Base-by-base conservation (phyloP, 2,888 invertebrate species). In the Aproaerema taeniolella region DNA sequence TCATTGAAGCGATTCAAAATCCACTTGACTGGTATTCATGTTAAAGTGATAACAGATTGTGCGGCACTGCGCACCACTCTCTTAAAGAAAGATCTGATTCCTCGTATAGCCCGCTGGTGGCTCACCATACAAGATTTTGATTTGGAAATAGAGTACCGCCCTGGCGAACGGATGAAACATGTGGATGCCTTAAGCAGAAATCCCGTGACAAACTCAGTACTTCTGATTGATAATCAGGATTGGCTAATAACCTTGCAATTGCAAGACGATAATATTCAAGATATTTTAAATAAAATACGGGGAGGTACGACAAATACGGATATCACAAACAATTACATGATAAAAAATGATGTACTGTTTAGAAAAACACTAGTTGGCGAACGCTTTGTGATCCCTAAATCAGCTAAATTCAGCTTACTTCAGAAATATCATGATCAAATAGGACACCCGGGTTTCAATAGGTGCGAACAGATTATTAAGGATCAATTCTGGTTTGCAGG, bases 401-500 rank as follows among this genome's bases (percentile, higher is more conserved):
- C 39, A 8, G 39, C 43, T 1, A 43, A 39, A 12, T 43, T 24
- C 2, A 15, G 39, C 1, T 3, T 43, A 8, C 12, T 43, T 9
- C 35, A 39, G 13, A 39, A 32, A 9, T 32, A 53, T 30, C 68
- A 73, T 35, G 68, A 73, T 28, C 59, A 67, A 7, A 38, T 56
- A 6, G 68, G 68, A 3, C 69, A 75, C 39, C 58, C 67, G 41
- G 63, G 53, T 0, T 20, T 58, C 1, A 65, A 68, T 5, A 62
- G 58, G 29, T 66, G 61, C 1, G 15, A 70, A 3, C 32, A 52
- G 11, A 42, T 48, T 17, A 38, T 73, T 3, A 42, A 46, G 9
- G 42, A 61, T 37, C 46, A 56, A 14, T 80, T 70, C 48, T 78
- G 70, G 69, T 76, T 78, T 37, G 58, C 60, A 0, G 44, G 54